Evolutionary conservation across 2,888 invertebrate genomes (phyloP), one percentile per base, ranked within the genome.

Genomic region (Ophion ventricosus): DNA sequence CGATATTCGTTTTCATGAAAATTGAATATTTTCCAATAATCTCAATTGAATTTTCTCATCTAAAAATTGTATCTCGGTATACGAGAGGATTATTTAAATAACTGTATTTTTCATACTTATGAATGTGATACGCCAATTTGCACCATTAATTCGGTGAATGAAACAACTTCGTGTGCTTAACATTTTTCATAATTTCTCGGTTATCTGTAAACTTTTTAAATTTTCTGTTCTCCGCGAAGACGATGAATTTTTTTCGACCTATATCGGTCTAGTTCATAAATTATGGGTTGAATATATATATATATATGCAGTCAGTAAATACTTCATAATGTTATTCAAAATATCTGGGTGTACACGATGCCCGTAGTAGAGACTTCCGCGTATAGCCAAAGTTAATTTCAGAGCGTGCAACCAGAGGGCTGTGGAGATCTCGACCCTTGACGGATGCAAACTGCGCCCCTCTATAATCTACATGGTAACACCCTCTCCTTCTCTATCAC

Each of bases 381-480:
- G 70, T 78, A 79, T 75, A 80, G 77, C 78, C 59, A 84, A 82
- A 84, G 84, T 84, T 84, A 84, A 84, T 84, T 84, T 84, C 78
- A 81, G 78, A 82, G 40, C 81, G 81, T 79, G 84, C 84, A 82
- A 70, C 73, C 69, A 25, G 84, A 69, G 70, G 17, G 76, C 72
- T 43, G 63, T 57, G 64, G 69, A 70, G 64, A 67, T 57, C 78
- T 78, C 81, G 66, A 82, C 84, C 82, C 84, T 84, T 82, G 84
- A 82, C 82, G 82, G 82, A 84, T 82, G 84, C 79, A 84, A 84
- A 84, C 82, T 82, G 81, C 82, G 66, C 84, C 84, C 82, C 82
- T 84, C 84, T 84, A 79, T 82, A 84, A 82, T 84, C 84, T 84
- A 84, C 84, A 79, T 82, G 70, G 79, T 82, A 82, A 82, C 78